Percentiles rank a stretch among this genome's conserved stretches.
Conservation (phyloP, 2,113 vertebrate species). For the Cariama cristata region DNA sequence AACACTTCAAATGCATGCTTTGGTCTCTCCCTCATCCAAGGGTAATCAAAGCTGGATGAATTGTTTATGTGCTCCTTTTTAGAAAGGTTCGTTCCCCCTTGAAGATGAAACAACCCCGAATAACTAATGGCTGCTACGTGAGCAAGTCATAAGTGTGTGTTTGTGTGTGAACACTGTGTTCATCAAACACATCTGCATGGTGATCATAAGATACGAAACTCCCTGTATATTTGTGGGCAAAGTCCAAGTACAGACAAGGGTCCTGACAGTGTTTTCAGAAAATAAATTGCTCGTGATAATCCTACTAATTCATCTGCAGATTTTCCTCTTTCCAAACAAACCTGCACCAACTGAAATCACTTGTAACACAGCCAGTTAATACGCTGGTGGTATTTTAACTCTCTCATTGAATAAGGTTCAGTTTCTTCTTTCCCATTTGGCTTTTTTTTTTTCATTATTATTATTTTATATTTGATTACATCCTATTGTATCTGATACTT, state of each 20-base stretch:
- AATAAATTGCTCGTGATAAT: neutral
- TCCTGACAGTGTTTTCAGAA: neutral
- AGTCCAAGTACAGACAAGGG: neutral
- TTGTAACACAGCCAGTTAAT: neutral
- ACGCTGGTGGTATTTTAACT: neutral
- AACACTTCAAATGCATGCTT: neutral
- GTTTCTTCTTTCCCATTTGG: conserved; percentile 12
- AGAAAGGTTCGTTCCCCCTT: neutral
- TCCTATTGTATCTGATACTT: conserved; percentile 36
- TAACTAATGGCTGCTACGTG: fast-evolving
- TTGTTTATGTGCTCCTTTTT: neutral
- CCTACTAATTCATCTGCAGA: neutral
- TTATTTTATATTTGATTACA: conserved; percentile 36
- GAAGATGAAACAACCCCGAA: neutral
- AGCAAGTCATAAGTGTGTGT: fast-evolving
- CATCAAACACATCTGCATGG: fast-evolving
- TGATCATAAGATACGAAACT: neutral
- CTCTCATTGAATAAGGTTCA: neutral
- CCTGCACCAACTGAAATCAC: neutral
- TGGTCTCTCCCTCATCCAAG: neutral
- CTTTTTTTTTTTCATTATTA: neutral
- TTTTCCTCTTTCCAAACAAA: neutral
- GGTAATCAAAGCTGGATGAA: neutral
- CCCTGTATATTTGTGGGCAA: neutral
- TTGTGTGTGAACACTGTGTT: neutral